phyloP scores from a whole-genome alignment of 2,888 invertebrate genomes.

The Orthonevra nobilis region DNA sequence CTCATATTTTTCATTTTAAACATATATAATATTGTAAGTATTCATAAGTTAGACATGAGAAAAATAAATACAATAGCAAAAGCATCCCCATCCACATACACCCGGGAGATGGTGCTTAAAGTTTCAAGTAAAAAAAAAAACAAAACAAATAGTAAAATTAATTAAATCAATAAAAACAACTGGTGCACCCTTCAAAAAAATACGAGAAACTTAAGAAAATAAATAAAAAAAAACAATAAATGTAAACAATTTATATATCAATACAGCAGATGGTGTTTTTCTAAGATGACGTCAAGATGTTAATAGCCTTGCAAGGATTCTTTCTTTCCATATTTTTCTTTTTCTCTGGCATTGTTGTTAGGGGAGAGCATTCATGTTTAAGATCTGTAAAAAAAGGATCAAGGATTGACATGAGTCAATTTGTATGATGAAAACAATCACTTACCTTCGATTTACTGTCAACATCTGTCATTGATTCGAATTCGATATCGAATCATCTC shows the following conservation, averaged over 20 bases:
- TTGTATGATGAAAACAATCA: too few relatives aligned
- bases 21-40: conserved; percentile 58
- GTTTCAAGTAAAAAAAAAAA: conserved; percentile 15
- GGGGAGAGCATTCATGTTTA: neutral
- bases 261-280: conserved; percentile 55
- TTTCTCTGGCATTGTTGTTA: conserved; percentile 7
- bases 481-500: conserved; percentile 9
- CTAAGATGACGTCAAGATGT: conserved; percentile 33
- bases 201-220: conserved; percentile 16
- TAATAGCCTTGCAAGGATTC: conserved; percentile 10
- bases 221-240: conserved; percentile 17
- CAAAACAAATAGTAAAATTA: conserved; percentile 13
- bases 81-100: conserved; percentile 26
- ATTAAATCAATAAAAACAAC: conserved; percentile 7
- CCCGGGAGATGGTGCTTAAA: conserved; percentile 43
- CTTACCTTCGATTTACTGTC: conserved; percentile 34
- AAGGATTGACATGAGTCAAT: neutral
- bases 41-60: conserved; percentile 22
- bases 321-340: neutral
- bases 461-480: conserved; percentile 9
- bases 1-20: conserved; percentile 32
- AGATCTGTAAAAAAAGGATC: conserved; percentile 40
- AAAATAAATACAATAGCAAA: conserved; percentile 44
- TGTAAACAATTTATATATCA: conserved; percentile 49
- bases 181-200: conserved; percentile 48